These are phyloP conservation scores for Crenuchus spilurus DNA, from an alignment of 2,797 vertebrate genomes.

Conservation along the genomic window DNA sequence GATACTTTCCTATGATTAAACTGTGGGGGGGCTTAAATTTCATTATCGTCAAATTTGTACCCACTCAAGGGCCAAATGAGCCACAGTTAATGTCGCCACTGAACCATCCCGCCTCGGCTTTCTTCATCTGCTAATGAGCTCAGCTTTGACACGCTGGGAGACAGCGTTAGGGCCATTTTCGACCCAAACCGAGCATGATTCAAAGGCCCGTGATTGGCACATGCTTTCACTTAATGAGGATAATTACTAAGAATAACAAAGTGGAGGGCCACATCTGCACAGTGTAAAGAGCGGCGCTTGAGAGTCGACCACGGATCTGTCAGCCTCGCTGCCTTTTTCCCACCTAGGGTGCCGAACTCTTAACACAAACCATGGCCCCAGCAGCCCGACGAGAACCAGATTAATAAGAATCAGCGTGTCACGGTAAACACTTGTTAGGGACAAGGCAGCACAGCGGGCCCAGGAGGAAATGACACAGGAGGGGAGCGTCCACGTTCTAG, in stretches of 20 bases:
- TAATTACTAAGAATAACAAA: constrained; percentile 99
- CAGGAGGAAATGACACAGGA: constrained; percentile 61
- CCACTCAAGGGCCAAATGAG: constrained; percentile 69
- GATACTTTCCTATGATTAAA: constrained; percentile 54
- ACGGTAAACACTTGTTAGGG: constrained; percentile 85
- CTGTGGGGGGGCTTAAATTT: constrained; percentile 59
- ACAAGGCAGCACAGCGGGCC: constrained; percentile 65
- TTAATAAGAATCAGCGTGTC: constrained; percentile 92
- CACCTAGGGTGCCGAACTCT: constrained; percentile 60
- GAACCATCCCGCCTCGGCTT: constrained; percentile 56
- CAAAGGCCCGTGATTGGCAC: constrained; percentile 95
- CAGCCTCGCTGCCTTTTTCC: constrained; percentile 66
- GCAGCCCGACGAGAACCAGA: constrained; percentile 90
- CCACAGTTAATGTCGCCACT: constrained; percentile 63
- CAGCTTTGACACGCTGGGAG: constrained; percentile 66
- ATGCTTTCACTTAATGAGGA: constrained; percentile 96
- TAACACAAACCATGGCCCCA: constrained; percentile 61
- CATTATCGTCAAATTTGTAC: constrained; percentile 72
- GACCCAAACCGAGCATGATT: constrained; percentile 73
- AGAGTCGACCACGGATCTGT: constrained; percentile 81
- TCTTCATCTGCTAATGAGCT: constrained; percentile 77
- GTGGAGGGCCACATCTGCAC: constrained; percentile 89
- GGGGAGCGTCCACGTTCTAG: constrained; percentile 1
- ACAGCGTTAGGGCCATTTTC: constrained; percentile 65
- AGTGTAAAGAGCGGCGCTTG: constrained; percentile 81